Conservation (phyloP, 2,888 invertebrate genomes). For the Zhuqinia jingwanae region DNA sequence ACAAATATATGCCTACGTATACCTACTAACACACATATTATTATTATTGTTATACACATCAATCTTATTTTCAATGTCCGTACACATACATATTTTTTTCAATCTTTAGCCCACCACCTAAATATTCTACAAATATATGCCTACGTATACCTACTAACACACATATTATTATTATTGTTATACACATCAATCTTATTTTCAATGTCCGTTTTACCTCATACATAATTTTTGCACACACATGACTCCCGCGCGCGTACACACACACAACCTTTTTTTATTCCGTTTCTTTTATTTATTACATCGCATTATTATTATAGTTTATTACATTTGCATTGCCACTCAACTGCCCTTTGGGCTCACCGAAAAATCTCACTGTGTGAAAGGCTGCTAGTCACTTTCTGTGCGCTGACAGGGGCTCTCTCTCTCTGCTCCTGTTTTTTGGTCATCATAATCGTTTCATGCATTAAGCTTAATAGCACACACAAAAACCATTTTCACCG, state of each 20-base stretch:
- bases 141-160: too few relatives aligned
- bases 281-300: neutral
- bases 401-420: neutral
- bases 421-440: constrained; percentile 1
- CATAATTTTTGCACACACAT: neutral
- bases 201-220: too few relatives aligned
- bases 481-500: constrained; percentile 45
- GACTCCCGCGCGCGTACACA: too few relatives aligned
- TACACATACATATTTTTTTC: constrained; percentile 5
- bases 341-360: constrained; percentile 1
- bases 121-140: too few relatives aligned
- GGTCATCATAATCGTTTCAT: constrained; percentile 39
- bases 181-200: too few relatives aligned
- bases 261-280: too few relatives aligned
- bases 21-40: too few relatives aligned
- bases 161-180: too few relatives aligned
- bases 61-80: too few relatives aligned
- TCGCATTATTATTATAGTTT: neutral
- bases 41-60: too few relatives aligned
- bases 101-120: too few relatives aligned
- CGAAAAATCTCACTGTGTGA: neutral
- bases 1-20: too few relatives aligned
- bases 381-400: constrained; percentile 1
- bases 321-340: constrained; percentile 15
- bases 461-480: constrained; percentile 29